These are phyloP conservation scores for Cetonia aurata DNA, from an alignment of 2,888 invertebrate species.

Conservation along the genomic window DNA sequence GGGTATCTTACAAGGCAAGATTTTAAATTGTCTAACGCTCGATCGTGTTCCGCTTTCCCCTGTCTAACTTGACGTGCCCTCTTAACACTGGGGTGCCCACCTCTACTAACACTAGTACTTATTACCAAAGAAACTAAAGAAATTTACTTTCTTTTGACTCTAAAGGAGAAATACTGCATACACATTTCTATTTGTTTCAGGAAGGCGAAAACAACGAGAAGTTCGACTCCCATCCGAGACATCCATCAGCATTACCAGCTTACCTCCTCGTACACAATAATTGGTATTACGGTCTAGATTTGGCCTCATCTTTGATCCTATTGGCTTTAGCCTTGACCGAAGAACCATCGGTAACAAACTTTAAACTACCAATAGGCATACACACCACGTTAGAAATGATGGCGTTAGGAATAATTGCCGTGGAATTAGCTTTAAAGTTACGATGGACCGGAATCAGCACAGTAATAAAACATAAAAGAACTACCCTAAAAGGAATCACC, in stretches of 20 bases:
- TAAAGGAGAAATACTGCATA: too few species aligned
- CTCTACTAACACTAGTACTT: too few species aligned
- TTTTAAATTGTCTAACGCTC: too few species aligned
- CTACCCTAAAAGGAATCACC: constrained; percentile 85
- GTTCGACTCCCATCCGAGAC: constrained; percentile 88
- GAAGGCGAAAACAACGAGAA: constrained; percentile 94
- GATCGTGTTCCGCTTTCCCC: too few species aligned
- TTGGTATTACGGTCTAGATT: constrained; percentile 87
- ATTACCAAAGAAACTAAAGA: too few species aligned
- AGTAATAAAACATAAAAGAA: constrained; percentile 87
- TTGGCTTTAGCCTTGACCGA: constrained; percentile 84
- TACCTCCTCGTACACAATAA: constrained; percentile 89
- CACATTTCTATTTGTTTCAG: constrained; percentile 66
- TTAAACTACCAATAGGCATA: constrained; percentile 80
- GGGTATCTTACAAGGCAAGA: too few species aligned
- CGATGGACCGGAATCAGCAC: constrained; percentile 89
- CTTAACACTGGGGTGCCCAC: too few species aligned
- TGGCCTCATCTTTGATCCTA: constrained; percentile 80
- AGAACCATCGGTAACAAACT: constrained; percentile 81
- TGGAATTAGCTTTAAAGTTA: constrained; percentile 83
- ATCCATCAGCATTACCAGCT: constrained; percentile 85
- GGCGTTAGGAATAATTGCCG: constrained; percentile 80
- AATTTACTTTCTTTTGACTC: too few species aligned
- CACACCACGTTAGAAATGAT: constrained; percentile 86
- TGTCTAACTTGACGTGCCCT: too few species aligned